A percentile compares a stretch with the other conserved stretches of the same genome.
phyloP scores from a whole-genome alignment of 2,888 invertebrate species.

The Hirtodrosophila duncani region DNA sequence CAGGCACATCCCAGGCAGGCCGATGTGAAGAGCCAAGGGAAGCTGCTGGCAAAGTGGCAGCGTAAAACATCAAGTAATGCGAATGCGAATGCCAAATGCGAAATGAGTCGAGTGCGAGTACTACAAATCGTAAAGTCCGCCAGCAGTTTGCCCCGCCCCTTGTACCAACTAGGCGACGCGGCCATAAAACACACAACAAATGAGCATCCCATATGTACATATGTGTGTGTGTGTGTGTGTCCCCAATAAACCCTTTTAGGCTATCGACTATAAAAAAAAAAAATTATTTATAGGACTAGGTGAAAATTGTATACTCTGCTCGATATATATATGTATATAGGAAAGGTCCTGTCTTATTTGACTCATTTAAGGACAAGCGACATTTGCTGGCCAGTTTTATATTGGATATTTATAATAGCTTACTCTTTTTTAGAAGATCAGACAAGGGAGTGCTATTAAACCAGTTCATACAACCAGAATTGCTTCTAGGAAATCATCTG shows the following conservation, averaged over 20 bases:
- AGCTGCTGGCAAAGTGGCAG: conserved; percentile 51
- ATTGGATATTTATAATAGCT: too few relatives aligned
- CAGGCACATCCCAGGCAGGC: conserved; percentile 41
- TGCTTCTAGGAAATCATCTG: too few relatives aligned
- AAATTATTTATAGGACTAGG: too few relatives aligned
- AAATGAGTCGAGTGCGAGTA: conserved; percentile 72
- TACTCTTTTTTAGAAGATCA: too few relatives aligned
- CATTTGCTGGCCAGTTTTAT: too few relatives aligned
- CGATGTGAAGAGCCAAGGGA: conserved; percentile 29
- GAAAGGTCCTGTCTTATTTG: too few relatives aligned
- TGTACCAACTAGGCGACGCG: conserved; percentile 52
- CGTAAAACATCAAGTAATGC: conserved; percentile 70
- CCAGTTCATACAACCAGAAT: too few relatives aligned
- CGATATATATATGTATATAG: too few relatives aligned
- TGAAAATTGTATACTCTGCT: too few relatives aligned
- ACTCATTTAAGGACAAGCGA: too few relatives aligned
- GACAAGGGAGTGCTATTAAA: too few relatives aligned
- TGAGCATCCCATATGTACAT: not conserved
- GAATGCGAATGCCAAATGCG: conserved; percentile 57
- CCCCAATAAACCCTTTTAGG: conserved; percentile 19
- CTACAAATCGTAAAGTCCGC: conserved; percentile 65
- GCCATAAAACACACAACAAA: conserved; percentile 41
- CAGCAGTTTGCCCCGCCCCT: conserved; percentile 19
- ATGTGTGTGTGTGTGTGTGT: conserved; percentile 10
- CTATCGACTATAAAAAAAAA: not conserved